Base-by-base conservation (phyloP, 2,888 invertebrate genomes). In the Drosophila hamatofila region DNA sequence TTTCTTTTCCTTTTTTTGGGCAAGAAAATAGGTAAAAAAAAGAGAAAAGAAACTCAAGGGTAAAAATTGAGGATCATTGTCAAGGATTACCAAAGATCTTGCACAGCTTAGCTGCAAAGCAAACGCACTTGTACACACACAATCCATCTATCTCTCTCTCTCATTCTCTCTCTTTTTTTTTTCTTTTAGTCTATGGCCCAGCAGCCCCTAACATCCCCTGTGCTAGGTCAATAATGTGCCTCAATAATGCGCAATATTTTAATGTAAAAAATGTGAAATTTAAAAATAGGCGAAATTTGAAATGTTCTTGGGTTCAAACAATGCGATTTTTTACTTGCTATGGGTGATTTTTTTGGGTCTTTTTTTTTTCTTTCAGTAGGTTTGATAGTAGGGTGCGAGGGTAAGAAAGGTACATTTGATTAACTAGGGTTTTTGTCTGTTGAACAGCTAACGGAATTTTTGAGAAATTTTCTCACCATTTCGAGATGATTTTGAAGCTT, bases 31-130 rank as follows among this genome's bases (percentile, higher is more conserved):
- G 48, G 41, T 49, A 64, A 55, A 83, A 60, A 64, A 62, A 62
- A 18, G 54, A 64, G 49, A 39, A 57, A 42, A 56, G 7, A 67
- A 81, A 83, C 67, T 81, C 72, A 89, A 86, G 86, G 86, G 86
- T 86, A 89, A 84, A 85, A 87, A 81, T 80, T 87, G 88, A 86
- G 89, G 89, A 87, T 89, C 86, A 89, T 66, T 81, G 84, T 87
- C 80, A 56, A 56, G 72, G 78, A 87, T 88, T 88, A 85, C 70
- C 74, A 44, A 78, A 79, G 85, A 85, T 85, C 89, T 87, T 89
- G 78, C 73, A 81, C 86, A 84, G 85, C 81, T 89, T 85, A 88
- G 83, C 84, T 72, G 62, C 14, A 52, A 51, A 67, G 73, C 72
- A 84, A 75, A 84, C 75, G 73, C 74, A 66, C 65, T 75, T 59